A percentile compares a stretch with the other conserved stretches of the same genome.
phyloP scores from a whole-genome alignment of 2,888 invertebrate species.

The Cephus pygmeus region DNA sequence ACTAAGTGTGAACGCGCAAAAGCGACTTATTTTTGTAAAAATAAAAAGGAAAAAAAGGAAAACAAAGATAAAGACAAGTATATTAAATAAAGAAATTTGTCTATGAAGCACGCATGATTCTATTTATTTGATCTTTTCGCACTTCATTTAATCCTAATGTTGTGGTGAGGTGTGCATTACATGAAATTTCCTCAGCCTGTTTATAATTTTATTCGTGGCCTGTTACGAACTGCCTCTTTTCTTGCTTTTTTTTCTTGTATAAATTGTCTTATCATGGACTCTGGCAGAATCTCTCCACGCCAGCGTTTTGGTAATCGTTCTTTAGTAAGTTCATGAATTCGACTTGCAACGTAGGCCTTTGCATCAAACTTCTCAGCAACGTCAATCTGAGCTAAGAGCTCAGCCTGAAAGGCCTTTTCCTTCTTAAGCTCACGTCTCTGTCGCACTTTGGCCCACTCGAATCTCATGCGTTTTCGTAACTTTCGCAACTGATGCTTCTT shows the following conservation, averaged over 20 bases:
- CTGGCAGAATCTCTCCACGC: slow-evolving; percentile 75
- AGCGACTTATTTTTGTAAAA: slow-evolving; percentile 43
- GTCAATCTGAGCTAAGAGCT: slow-evolving; percentile 76
- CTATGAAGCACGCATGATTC: not conserved
- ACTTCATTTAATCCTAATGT: not conserved
- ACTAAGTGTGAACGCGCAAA: slow-evolving; percentile 28
- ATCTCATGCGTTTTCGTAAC: slow-evolving; percentile 82
- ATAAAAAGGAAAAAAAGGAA: slow-evolving; percentile 21
- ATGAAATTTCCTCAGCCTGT: not conserved
- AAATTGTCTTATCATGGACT: slow-evolving; percentile 75
- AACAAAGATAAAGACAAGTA: not conserved
- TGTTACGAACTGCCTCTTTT: slow-evolving; percentile 29
- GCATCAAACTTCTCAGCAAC: slow-evolving; percentile 82
- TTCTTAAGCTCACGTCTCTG: slow-evolving; percentile 78
- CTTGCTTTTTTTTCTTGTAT: slow-evolving; percentile 71
- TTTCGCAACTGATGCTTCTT: slow-evolving; percentile 87
- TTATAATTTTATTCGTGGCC: slow-evolving; percentile 28
- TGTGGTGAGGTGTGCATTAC: not conserved
- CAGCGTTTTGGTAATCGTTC: slow-evolving; percentile 70
- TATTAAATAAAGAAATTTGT: not conserved
- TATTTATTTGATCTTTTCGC: not conserved
- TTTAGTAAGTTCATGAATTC: slow-evolving; percentile 73
- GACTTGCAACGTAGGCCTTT: slow-evolving; percentile 75
- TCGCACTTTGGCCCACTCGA: slow-evolving; percentile 77
- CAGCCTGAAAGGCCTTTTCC: slow-evolving; percentile 82